These are phyloP conservation scores for Pseudochirops cupreus DNA, from an alignment of 2,797 vertebrate species.

Conservation along the genomic window DNA sequence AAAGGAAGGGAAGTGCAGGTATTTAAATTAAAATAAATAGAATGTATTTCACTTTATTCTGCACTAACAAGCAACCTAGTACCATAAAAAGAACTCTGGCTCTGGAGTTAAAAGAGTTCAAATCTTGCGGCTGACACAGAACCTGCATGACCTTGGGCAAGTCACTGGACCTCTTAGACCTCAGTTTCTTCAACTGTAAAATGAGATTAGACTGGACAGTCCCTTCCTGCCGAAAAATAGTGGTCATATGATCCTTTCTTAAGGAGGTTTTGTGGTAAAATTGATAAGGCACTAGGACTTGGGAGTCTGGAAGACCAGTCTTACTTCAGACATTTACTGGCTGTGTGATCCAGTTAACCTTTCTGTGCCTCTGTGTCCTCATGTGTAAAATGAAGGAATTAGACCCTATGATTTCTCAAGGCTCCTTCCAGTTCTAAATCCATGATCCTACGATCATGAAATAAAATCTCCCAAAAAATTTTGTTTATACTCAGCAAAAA, in stretches of 20 bases:
- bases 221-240: not conserved
- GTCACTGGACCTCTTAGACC: not conserved
- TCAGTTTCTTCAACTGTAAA: not conserved
- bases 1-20: not conserved
- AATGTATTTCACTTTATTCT: conserved; percentile 26
- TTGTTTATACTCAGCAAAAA: conserved; percentile 48
- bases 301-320: not conserved
- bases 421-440: not conserved
- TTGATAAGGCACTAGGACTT: not conserved
- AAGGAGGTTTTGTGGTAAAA: not conserved
- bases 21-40: not conserved
- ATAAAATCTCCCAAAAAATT: conserved; percentile 52
- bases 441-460: conserved; percentile 5
- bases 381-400: not conserved
- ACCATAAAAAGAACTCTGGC: not conserved
- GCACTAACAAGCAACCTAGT: not conserved
- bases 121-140: not conserved
- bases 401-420: not conserved
- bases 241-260: not conserved
- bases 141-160: not conserved
- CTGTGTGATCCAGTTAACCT: not conserved
- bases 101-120: not conserved
- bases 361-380: not conserved
- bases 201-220: not conserved
- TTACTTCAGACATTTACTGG: not conserved